These are phyloP conservation scores for Oryzias dopingdopingensis DNA, from an alignment of 2,797 vertebrate genomes.

Conservation along the genomic window DNA sequence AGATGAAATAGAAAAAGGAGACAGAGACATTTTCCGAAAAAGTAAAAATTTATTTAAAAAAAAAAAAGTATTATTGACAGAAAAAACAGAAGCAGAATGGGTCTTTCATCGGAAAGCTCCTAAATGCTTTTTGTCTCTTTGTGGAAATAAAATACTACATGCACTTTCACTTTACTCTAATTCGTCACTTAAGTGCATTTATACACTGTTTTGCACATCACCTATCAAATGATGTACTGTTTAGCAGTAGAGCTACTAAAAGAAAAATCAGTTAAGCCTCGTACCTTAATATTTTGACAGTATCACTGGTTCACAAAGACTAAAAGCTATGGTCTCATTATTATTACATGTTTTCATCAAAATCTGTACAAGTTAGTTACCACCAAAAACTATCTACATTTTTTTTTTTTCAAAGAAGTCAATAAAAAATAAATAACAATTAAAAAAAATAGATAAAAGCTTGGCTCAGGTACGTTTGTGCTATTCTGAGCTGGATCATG, in stretches of 20 bases:
- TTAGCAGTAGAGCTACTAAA: no score
- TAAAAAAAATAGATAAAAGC: background rate
- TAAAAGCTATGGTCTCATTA: conserved; percentile 22
- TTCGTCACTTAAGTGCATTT: no score
- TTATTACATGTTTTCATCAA: conserved; percentile 20
- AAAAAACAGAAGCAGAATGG: conserved; percentile 27
- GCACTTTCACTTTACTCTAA: no score
- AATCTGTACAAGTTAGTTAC: no score
- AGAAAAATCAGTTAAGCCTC: no score
- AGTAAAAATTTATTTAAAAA: conserved; percentile 74
- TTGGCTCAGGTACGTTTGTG: background rate
- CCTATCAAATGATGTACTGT: no score
- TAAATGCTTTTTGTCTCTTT: background rate
- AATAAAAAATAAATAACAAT: no score
- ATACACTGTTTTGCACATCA: conserved; percentile 17
- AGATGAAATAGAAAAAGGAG: conserved; percentile 45
- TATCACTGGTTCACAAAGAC: background rate
- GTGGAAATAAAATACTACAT: no score
- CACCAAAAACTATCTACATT: no score
- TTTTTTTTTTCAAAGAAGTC: no score
- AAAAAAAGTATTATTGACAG: conserved; percentile 52
- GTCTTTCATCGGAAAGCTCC: conserved; percentile 10
- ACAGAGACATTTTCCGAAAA: conserved; percentile 49
- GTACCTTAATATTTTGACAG: background rate
- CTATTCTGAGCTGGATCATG: conserved; percentile 8